Percentiles rank a stretch among this genome's conserved stretches.
These are phyloP conservation scores for Anseranas semipalmata DNA, from an alignment of 2,113 vertebrate species.

Conservation along the genomic window DNA sequence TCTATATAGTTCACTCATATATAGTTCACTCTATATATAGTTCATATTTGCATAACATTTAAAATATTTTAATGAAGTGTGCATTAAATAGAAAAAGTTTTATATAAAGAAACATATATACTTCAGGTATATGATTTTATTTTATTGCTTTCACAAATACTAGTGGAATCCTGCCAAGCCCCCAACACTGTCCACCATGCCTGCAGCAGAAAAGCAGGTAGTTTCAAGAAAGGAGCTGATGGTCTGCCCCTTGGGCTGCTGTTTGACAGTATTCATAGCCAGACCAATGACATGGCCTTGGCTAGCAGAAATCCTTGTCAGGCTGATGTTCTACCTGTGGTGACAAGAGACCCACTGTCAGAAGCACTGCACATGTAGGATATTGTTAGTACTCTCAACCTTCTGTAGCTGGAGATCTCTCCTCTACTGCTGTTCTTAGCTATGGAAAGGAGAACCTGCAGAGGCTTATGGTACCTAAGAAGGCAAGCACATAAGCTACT, in stretches of 20 bases:
- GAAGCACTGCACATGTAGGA: fast-evolving
- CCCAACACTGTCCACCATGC: not conserved
- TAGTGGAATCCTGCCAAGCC: not conserved
- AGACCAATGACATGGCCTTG: not conserved
- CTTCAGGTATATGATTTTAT: not conserved
- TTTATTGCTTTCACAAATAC: not conserved
- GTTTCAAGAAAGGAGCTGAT: not conserved
- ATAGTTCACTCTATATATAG: too few relatives aligned
- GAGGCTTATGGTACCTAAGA: not conserved
- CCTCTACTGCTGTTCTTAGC: not conserved
- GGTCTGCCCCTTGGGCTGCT: not conserved
- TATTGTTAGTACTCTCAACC: not conserved
- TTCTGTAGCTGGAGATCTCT: not conserved
- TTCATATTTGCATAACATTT: not conserved
- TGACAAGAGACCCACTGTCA: not conserved
- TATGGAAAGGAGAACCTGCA: not conserved
- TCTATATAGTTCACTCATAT: too few relatives aligned
- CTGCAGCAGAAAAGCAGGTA: not conserved
- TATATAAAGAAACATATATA: not conserved
- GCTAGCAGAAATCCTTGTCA: not conserved
- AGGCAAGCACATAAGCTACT: not conserved
- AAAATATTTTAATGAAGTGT: not conserved
- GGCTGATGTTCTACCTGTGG: not conserved
- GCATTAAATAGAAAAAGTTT: not conserved
- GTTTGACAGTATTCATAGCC: not conserved